Evolutionary conservation across 1,140 invertebrate genomes (phyloP).

Genomic region (Philaenus spumarius): DNA sequence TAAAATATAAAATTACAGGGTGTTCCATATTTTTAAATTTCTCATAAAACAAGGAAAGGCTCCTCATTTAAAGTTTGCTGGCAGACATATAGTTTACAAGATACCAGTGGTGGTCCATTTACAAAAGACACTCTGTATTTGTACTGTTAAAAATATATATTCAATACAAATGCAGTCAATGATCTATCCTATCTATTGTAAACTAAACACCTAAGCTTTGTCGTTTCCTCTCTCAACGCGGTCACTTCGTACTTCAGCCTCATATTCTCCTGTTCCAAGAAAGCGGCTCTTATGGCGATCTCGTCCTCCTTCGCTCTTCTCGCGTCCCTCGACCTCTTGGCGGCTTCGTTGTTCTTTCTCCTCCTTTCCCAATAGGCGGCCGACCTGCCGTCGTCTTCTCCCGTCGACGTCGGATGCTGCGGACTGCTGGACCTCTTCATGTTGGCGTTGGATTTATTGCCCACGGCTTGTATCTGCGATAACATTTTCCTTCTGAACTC

Average conservation of each 20-base stretch:
- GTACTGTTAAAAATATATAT: too few species aligned
- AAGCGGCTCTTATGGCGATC: conserved; percentile 80
- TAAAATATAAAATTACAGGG: too few species aligned
- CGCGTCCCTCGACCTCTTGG: conserved; percentile 87
- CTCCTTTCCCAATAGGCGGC: conserved; percentile 80
- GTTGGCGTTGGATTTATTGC: conserved; percentile 27
- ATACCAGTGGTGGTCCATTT: too few species aligned
- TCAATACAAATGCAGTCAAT: too few species aligned
- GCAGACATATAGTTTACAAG: too few species aligned
- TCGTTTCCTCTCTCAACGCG: conserved; percentile 46
- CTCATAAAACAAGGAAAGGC: too few species aligned
- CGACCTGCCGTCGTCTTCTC: conserved; percentile 53
- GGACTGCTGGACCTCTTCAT: conserved; percentile 21
- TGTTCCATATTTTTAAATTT: too few species aligned
- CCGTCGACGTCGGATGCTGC: conserved; percentile 14
- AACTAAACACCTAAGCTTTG: conserved; percentile 21
- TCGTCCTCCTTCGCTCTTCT: conserved; percentile 86
- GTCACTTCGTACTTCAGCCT: conserved; percentile 40
- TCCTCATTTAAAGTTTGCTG: too few species aligned
- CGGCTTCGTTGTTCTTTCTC: conserved; percentile 91
- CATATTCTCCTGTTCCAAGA: conserved; percentile 53
- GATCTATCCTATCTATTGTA: conserved; percentile 22
- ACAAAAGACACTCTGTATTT: too few species aligned
- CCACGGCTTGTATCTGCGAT: conserved; percentile 51
- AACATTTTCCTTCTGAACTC: conserved; percentile 60